These are phyloP conservation scores for Ctenosaura bakeri DNA, from an alignment of 2,797 vertebrate species.

Conservation along the genomic window DNA sequence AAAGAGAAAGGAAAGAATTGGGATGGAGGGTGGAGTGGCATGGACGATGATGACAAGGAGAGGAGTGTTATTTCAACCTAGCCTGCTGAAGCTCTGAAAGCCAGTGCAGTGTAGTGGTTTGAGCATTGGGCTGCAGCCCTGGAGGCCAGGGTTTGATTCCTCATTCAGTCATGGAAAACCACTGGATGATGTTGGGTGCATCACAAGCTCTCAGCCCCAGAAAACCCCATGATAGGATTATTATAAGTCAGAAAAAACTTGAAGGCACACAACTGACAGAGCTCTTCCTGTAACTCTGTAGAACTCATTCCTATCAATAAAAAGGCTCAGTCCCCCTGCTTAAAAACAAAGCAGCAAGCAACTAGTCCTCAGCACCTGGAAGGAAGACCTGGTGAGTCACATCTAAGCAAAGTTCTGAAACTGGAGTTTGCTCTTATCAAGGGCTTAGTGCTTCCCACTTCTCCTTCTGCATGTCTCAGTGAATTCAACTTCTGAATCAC, in stretches of 20 bases:
- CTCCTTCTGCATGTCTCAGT: not conserved
- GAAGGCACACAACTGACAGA: no score
- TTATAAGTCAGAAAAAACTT: no score
- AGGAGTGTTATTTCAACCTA: not conserved
- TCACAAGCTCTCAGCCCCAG: no score
- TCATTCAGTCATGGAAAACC: no score
- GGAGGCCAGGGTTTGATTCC: no score
- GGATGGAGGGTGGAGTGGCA: fast-evolving
- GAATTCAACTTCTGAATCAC: not conserved
- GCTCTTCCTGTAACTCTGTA: no score
- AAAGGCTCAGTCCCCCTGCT: not conserved
- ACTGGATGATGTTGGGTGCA: no score
- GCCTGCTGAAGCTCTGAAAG: not conserved
- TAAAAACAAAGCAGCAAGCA: not conserved
- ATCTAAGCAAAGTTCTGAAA: no score
- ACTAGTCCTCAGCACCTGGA: not conserved
- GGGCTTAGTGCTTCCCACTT: not conserved
- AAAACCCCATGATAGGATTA: no score
- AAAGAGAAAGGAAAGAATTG: fast-evolving
- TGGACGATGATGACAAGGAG: not conserved
- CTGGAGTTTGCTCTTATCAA: not conserved
- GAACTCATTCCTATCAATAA: not conserved
- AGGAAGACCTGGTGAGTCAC: not conserved
- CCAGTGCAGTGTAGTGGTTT: no score
- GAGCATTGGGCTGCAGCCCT: no score